Evolutionary conservation across 2,113 vertebrate genomes (phyloP).

Genomic region (Ia io): DNA sequence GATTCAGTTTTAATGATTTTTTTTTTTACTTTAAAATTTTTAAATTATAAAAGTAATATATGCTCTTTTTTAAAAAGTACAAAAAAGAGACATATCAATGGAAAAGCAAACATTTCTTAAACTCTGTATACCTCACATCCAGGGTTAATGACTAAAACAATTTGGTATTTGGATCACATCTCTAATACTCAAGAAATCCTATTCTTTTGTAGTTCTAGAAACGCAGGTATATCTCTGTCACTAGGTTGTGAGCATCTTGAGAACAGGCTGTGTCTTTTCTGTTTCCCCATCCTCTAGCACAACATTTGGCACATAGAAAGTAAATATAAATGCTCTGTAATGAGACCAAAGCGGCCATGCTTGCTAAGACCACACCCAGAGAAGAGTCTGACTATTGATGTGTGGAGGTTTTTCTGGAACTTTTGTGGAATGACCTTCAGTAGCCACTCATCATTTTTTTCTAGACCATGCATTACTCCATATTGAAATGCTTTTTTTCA

Average conservation of each 20-base stretch:
- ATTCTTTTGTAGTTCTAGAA: background rate
- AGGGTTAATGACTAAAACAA: background rate
- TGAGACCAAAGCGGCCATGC: background rate
- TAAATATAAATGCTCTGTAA: background rate
- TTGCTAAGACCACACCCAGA: background rate
- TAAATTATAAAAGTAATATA: background rate
- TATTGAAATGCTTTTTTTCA: background rate
- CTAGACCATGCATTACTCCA: background rate
- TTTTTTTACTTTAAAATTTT: background rate
- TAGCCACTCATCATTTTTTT: slow-evolving; percentile 43
- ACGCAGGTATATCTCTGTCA: background rate
- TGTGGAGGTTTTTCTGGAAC: slow-evolving; percentile 33
- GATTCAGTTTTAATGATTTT: background rate
- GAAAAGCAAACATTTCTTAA: background rate
- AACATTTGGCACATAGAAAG: background rate
- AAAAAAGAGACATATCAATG: background rate
- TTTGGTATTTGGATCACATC: background rate
- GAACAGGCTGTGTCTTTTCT: background rate
- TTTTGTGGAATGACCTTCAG: slow-evolving; percentile 47
- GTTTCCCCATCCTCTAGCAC: background rate
- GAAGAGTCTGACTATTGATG: background rate
- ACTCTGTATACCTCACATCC: background rate
- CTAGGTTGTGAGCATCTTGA: background rate
- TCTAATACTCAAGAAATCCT: background rate
- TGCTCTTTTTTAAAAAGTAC: background rate